Conservation (phyloP, 2,888 invertebrate species). For the Xylota sylvarum region DNA sequence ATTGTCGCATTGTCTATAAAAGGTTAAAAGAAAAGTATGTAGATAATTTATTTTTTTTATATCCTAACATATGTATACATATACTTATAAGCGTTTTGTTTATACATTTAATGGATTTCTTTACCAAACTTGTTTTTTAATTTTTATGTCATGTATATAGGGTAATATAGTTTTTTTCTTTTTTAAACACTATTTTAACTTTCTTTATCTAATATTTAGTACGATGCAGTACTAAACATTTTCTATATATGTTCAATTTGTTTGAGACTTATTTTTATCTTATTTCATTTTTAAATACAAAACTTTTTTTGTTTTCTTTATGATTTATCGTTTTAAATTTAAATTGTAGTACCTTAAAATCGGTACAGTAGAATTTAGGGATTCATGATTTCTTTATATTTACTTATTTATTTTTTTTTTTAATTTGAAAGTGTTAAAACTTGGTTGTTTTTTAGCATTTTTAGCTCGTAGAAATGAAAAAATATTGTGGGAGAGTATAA, state of each 20-base stretch:
- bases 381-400: slow-evolving; percentile 16
- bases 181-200: slow-evolving; percentile 21
- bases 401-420: not conserved
- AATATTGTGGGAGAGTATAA: not conserved
- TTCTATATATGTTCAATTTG: slow-evolving; percentile 22
- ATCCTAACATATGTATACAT: slow-evolving; percentile 47
- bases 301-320: slow-evolving; percentile 20
- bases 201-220: slow-evolving; percentile 31
- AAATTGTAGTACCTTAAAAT: slow-evolving; percentile 53
- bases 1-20: not conserved
- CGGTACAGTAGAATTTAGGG: slow-evolving; percentile 55
- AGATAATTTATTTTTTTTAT: slow-evolving; percentile 9
- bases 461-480: not conserved
- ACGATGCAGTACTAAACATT: slow-evolving; percentile 28
- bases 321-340: slow-evolving; percentile 21
- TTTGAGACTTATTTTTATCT: slow-evolving; percentile 34
- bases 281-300: slow-evolving; percentile 37
- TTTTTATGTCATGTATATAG: slow-evolving; percentile 43
- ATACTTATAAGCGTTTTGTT: slow-evolving; percentile 60
- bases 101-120: slow-evolving; percentile 37
- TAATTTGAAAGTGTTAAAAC: slow-evolving; percentile 15
- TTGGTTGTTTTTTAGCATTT: slow-evolving; percentile 1
- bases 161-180: slow-evolving; percentile 31
- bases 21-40: not conserved
- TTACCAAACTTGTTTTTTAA: slow-evolving; percentile 6